phyloP scores from a whole-genome alignment of 2,113 vertebrate genomes.

The Glaucidium brasilianum region DNA sequence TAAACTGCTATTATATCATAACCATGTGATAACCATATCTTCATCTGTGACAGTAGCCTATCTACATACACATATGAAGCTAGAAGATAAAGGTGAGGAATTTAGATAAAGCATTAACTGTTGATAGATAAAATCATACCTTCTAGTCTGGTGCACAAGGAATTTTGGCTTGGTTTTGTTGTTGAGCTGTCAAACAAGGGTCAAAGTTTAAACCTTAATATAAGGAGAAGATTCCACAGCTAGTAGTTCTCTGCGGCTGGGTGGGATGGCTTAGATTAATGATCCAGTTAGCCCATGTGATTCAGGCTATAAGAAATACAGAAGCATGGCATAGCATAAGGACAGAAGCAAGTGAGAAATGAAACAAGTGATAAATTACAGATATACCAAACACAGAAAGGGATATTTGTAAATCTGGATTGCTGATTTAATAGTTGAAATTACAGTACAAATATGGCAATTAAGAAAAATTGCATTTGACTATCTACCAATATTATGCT shows the following conservation, averaged over 20 bases:
- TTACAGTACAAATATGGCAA: not conserved
- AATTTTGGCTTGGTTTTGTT: not conserved
- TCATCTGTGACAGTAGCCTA: not conserved
- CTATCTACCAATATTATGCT: not conserved
- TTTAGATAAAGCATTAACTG: not conserved
- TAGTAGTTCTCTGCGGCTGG: not conserved
- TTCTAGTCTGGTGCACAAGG: not conserved
- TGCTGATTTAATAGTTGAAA: not conserved
- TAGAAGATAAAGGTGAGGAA: not conserved
- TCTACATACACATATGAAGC: not conserved
- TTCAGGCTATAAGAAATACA: not conserved
- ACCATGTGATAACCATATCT: too few relatives aligned
- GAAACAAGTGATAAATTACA: not conserved
- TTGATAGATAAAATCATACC: not conserved
- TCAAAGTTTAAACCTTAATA: not conserved
- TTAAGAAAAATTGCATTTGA: not conserved
- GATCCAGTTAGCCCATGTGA: not conserved
- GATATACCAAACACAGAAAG: not conserved
- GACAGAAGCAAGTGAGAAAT: not conserved
- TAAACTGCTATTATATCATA: too few relatives aligned
- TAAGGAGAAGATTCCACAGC: not conserved
- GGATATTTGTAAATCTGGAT: not conserved
- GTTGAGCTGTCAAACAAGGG: not conserved
- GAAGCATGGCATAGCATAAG: not conserved
- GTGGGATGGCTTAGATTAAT: not conserved